A percentile compares a stretch with the other conserved stretches of the same genome.
These are phyloP conservation scores for Epinephelus coioides DNA, from an alignment of 2,797 vertebrate genomes.

Conservation along the genomic window DNA sequence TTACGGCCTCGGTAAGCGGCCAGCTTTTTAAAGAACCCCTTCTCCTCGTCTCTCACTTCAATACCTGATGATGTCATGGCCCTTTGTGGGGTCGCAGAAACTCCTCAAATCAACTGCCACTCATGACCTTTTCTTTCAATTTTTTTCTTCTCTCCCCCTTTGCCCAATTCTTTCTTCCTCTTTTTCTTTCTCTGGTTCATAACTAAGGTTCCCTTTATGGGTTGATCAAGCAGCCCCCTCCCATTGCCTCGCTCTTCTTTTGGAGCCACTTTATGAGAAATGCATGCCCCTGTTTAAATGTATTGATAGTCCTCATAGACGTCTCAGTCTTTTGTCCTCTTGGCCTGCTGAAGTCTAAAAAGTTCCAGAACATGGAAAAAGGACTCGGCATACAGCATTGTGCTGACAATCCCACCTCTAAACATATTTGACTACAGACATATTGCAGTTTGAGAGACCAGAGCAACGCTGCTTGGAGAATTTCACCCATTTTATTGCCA, in stretches of 20 bases:
- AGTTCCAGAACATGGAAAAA: constrained; percentile 77
- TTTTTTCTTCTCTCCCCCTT: constrained; percentile 78
- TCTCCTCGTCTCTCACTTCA: constrained; percentile 89
- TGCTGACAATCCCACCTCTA: constrained; percentile 66
- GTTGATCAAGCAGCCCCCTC: constrained; percentile 81
- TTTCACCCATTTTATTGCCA: constrained; percentile 82
- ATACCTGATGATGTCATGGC: constrained; percentile 94
- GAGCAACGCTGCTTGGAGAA: constrained; percentile 71
- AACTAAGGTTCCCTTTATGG: constrained; percentile 85
- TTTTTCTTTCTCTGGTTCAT: constrained; percentile 85
- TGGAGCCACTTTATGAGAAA: constrained; percentile 84
- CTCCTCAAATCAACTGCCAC: constrained; percentile 90
- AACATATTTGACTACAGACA: constrained; percentile 81
- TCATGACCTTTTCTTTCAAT: constrained; percentile 85
- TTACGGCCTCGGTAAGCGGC: constrained; percentile 93
- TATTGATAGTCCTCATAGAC: constrained; percentile 81
- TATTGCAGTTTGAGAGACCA: constrained; percentile 75
- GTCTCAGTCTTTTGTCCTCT: constrained; percentile 75
- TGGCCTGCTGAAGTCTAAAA: constrained; percentile 71
- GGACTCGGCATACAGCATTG: constrained; percentile 63
- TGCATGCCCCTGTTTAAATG: constrained; percentile 83
- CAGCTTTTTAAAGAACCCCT: constrained; percentile 90
- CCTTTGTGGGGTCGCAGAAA: constrained; percentile 89
- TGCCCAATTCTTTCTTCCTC: constrained; percentile 81
- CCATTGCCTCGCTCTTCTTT: constrained; percentile 80